Evolutionary conservation across 2,888 invertebrate species (phyloP), one percentile per base, ranked within the genome.

Genomic region (Caenorhabditis becei): DNA sequence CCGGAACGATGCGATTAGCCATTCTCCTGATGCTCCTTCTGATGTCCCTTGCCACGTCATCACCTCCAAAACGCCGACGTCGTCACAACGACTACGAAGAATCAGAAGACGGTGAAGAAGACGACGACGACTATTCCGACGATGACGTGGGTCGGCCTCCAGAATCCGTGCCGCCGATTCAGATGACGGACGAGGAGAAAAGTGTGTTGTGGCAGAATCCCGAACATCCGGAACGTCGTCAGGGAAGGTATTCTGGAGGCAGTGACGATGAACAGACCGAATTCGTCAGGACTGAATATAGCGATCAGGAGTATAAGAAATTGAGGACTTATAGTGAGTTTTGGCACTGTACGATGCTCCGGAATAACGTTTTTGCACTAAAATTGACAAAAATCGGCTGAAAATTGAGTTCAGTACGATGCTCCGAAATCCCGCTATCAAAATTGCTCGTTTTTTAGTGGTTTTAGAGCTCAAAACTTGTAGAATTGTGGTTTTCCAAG

Each of bases 321-420:
- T 63, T 84, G 24, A 61, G 87, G 23, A 87, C 87, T n/a, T 87
- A 85, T 77, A 86, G 87, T 87, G 54, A 84, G 87, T 85, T 81
- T 77, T 51, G 32, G 32, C 10, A 32, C 32, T 32, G 32, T 32
- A 4, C 32, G 10, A 32, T 32, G n/a, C n/a, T n/a, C n/a, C n/a
- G n/a, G n/a, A 16, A 23, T 14, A 10, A 14, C 2, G 23, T 58
- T 58, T 35, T 10, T 35, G 35, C 7, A 35, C 35, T 35, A 35
- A 35, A n/a, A n/a, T n/a, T n/a, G n/a, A n/a, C n/a, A n/a, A n/a
- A n/a, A n/a, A n/a, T n/a, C n/a, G n/a, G n/a, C n/a, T n/a, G n/a
- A n/a, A n/a, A n/a, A n/a, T n/a, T n/a, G n/a, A n/a, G n/a, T n/a
- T n/a, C n/a, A n/a, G n/a, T n/a, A n/a, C n/a, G n/a, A n/a, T n/a